phyloP scores from a whole-genome alignment of 2,888 invertebrate genomes.

The Zootermopsis nevadensis region DNA sequence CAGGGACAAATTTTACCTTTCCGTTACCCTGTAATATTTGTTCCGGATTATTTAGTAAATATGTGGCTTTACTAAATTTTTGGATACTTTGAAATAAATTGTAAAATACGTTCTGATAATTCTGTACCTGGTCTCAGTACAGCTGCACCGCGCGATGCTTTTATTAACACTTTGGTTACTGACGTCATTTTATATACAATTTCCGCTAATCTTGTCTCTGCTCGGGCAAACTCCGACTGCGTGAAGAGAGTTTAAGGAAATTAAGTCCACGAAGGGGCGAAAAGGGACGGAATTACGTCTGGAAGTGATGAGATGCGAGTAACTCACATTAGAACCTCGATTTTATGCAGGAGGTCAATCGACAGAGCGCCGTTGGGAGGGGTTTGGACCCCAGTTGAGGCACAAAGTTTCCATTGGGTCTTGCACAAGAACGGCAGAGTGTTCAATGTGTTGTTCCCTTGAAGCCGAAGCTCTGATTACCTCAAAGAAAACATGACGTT shows the following conservation, averaged over 20 bases:
- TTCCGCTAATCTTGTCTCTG: constrained; percentile 13
- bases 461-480: too few species aligned
- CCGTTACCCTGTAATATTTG: too few species aligned
- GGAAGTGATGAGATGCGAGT: neutral
- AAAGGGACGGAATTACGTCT: neutral
- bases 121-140: neutral
- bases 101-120: neutral
- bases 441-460: too few species aligned
- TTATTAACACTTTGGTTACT: neutral
- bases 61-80: neutral
- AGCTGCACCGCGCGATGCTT: neutral
- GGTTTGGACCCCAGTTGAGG: too few species aligned
- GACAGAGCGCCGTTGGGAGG: too few species aligned
- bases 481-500: too few species aligned
- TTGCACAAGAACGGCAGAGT: too few species aligned
- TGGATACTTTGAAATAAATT: neutral
- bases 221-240: constrained; percentile 51
- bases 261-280: neutral
- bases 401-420: too few species aligned
- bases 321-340: neutral
- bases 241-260: constrained; percentile 23
- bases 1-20: too few species aligned
- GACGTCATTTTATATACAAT: constrained; percentile 15
- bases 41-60: neutral
- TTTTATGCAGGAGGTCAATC: neutral